Evolutionary conservation across 1,140 invertebrate species (phyloP).

Genomic region (Drosophila tristis): DNA sequence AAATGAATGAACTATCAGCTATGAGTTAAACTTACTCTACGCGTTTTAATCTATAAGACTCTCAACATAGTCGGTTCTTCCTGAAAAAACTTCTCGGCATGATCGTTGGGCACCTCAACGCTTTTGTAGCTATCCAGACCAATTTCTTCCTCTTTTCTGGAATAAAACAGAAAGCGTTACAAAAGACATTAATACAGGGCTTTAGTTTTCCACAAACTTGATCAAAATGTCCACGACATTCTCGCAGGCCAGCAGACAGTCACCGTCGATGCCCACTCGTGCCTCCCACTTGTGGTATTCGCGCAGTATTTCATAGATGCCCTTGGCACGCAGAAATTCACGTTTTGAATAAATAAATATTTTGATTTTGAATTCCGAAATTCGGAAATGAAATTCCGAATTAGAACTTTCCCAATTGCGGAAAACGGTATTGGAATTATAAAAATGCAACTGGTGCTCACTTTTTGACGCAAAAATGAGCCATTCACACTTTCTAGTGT

Average conservation of each 20-base stretch:
- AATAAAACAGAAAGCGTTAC: slow-evolving; percentile 35
- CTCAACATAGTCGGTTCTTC: slow-evolving; percentile 76
- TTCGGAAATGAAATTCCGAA: no score
- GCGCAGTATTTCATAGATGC: slow-evolving; percentile 93
- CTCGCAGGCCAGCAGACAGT: slow-evolving; percentile 89
- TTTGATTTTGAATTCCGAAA: no score
- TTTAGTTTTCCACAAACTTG: slow-evolving; percentile 85
- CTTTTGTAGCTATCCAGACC: slow-evolving; percentile 92
- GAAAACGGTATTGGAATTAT: no score
- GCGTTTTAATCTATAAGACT: slow-evolving; percentile 55
- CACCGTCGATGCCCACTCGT: slow-evolving; percentile 85
- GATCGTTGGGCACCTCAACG: slow-evolving; percentile 90
- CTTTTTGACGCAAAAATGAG: no score
- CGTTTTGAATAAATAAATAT: no score
- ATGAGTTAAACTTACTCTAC: slow-evolving; percentile 43
- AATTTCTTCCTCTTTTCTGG: slow-evolving; percentile 94
- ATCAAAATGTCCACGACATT: slow-evolving; percentile 95
- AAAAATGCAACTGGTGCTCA: no score
- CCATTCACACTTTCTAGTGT: no score
- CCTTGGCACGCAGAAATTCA: slow-evolving; percentile 89
- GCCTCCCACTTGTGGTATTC: slow-evolving; percentile 96
- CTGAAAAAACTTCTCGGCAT: slow-evolving; percentile 89
- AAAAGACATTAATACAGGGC: no score
- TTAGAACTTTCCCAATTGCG: no score
- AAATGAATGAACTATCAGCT: slow-evolving; percentile 52